A percentile compares a stretch with the other conserved stretches of the same genome.
phyloP scores from a whole-genome alignment of 2,113 vertebrate genomes.

The Myotis lucifugus region DNA sequence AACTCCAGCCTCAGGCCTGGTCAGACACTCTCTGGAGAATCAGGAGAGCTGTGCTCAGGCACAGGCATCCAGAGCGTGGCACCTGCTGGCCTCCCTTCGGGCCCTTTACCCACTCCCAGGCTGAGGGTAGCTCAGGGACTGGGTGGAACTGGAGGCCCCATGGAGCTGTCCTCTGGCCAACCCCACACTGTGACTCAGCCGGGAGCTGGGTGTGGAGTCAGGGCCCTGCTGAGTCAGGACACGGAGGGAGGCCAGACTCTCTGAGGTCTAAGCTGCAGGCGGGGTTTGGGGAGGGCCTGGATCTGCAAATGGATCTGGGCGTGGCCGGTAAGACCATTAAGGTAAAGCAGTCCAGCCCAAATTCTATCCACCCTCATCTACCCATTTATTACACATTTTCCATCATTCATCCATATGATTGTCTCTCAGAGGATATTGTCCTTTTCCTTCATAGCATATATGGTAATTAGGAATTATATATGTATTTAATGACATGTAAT shows the following conservation, averaged over 20 bases:
- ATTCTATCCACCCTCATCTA: background rate
- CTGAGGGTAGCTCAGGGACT: background rate
- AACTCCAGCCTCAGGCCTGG: background rate
- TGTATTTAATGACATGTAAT: background rate
- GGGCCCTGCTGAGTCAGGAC: background rate
- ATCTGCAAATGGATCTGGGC: background rate
- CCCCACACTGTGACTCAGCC: background rate
- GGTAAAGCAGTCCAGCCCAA: background rate
- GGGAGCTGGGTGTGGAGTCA: background rate
- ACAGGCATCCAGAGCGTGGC: background rate
- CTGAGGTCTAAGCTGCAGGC: background rate
- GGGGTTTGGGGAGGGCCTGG: no score
- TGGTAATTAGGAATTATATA: background rate
- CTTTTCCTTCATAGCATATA: background rate
- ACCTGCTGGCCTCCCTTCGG: background rate
- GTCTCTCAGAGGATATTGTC: background rate
- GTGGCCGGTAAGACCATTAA: background rate
- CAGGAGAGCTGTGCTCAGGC: background rate
- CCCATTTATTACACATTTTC: background rate
- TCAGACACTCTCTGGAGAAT: background rate
- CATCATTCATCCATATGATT: background rate
- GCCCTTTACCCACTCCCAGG: background rate
- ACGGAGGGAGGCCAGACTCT: background rate
- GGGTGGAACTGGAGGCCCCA: background rate
- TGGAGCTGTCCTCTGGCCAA: background rate